These are phyloP conservation scores for Meiosimyza platycephala DNA, from an alignment of 2,888 invertebrate species.

Conservation along the genomic window DNA sequence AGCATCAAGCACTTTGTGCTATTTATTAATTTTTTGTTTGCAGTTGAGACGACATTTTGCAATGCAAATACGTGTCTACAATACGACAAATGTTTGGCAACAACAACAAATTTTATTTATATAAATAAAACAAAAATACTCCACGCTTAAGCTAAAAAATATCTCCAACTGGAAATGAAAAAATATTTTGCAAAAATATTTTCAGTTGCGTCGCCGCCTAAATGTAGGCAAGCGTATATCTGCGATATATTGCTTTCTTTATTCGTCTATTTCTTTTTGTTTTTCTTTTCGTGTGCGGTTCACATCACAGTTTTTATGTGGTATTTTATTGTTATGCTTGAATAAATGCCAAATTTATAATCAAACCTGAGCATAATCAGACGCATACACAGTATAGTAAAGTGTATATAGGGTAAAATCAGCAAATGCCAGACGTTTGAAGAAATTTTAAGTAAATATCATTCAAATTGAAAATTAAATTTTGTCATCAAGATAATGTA, in stretches of 20 bases:
- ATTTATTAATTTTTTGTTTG: too few relatives aligned
- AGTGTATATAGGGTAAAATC: too few relatives aligned
- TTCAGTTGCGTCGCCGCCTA: neutral
- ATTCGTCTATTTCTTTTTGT: neutral
- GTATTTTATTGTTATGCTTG: slow-evolving; percentile 46
- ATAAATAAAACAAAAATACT: neutral
- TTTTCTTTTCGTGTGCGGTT: neutral
- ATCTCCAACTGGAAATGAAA: neutral
- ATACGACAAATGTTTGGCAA: too few relatives aligned
- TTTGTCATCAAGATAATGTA: too few relatives aligned
- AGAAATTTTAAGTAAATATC: too few relatives aligned
- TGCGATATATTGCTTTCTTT: neutral
- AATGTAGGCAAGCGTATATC: slow-evolving; percentile 9
- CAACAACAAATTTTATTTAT: neutral
- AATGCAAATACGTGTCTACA: too few relatives aligned
- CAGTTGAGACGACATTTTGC: too few relatives aligned
- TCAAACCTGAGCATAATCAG: neutral
- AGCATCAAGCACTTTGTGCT: too few relatives aligned
- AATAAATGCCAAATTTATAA: slow-evolving; percentile 45
- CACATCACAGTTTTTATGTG: slow-evolving; percentile 36
- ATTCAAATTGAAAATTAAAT: too few relatives aligned
- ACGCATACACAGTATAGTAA: too few relatives aligned
- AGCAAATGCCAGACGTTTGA: too few relatives aligned
- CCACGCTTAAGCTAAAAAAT: neutral
- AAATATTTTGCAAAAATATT: slow-evolving; percentile 8